Base-by-base conservation (phyloP, 2,888 invertebrate species). In the Platerodrilus igneus region DNA sequence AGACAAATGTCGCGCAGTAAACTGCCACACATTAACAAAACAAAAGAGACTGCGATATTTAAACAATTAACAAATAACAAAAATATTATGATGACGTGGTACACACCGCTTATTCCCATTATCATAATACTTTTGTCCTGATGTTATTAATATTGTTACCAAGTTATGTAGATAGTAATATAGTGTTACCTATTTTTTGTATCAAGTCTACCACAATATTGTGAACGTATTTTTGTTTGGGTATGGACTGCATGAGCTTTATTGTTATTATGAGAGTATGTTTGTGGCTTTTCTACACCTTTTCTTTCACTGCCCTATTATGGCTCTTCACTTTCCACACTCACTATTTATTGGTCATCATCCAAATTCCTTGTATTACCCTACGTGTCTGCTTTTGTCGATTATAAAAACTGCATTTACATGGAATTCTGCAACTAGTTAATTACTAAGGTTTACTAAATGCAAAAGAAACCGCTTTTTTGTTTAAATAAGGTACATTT, bases 31-130 rank as follows among this genome's bases (percentile, higher is more conserved):
- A 53, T 57, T 56, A 52, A 58, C n/a, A n/a, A n/a, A n/a, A n/a
- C n/a, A n/a, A 66, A 69, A 69, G 69, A 69, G 68, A 69, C 69
- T 69, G 69, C 69, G 68, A 69, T 69, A 59, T 58, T 52, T 55
- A 65, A 65, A 68, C 68, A 66, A 65, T 66, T 68, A 65, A 66
- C 66, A 67, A 64, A 64, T 48, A 59, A 61, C 66, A 64, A 67
- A 67, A 63, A 56, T 67, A 68, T 67, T 66, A 64, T 64, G 65
- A 65, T 64, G 63, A 61, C 60, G 52, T 58, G 50, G 40, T 47
- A 42, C 47, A 49, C 41, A n/a, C n/a, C n/a, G n/a, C n/a, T 48
- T 52, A 46, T 41, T 37, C 49, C 51, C 52, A 55, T 60, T 60
- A 58, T 66, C 65, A 63, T 64, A 64, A 64, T 66, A 64, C 55